Evolutionary conservation across 2,113 vertebrate genomes (phyloP).

Genomic region (Caranx melampygus): DNA sequence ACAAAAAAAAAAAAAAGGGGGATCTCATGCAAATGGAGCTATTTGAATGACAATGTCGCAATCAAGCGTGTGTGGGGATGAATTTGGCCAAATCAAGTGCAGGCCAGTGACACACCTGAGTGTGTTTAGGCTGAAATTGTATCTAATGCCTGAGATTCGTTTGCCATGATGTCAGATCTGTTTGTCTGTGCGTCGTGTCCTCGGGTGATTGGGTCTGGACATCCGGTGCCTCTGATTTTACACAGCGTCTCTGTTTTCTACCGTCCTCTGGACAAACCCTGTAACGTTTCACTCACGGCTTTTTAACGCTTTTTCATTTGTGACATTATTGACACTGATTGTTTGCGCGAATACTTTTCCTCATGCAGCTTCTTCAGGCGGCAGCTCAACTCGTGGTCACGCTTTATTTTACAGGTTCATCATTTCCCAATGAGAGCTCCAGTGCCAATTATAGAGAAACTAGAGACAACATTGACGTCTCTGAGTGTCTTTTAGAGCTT

Average conservation of each 20-base stretch:
- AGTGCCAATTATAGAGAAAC: too few relatives aligned
- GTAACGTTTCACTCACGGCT: slow-evolving; percentile 7
- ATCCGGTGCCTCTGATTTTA: slow-evolving; percentile 56
- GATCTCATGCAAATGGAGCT: slow-evolving; percentile 42
- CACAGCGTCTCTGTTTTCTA: slow-evolving; percentile 46
- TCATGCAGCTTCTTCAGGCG: slow-evolving; percentile 30
- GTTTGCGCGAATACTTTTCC: slow-evolving; percentile 5
- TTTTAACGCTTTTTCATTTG: not conserved
- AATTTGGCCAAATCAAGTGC: slow-evolving; percentile 51
- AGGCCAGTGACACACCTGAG: slow-evolving; percentile 1
- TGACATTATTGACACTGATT: slow-evolving; percentile 32
- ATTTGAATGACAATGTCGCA: slow-evolving; percentile 72
- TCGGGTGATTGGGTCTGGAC: slow-evolving; percentile 8
- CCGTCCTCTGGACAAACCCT: slow-evolving; percentile 24
- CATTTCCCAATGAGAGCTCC: not conserved
- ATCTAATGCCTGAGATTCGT: slow-evolving; percentile 42
- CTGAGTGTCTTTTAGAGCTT: not conserved
- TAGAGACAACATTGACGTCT: too few relatives aligned
- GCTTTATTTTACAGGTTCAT: slow-evolving; percentile 7
- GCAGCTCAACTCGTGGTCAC: not conserved
- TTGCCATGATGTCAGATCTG: slow-evolving; percentile 13
- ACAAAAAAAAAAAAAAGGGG: not conserved
- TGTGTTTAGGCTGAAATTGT: slow-evolving; percentile 28
- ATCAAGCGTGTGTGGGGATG: slow-evolving; percentile 44
- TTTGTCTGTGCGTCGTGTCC: not conserved